Base-by-base conservation (phyloP, 2,797 vertebrate species). In the Acrossocheilus wenchowensis region DNA sequence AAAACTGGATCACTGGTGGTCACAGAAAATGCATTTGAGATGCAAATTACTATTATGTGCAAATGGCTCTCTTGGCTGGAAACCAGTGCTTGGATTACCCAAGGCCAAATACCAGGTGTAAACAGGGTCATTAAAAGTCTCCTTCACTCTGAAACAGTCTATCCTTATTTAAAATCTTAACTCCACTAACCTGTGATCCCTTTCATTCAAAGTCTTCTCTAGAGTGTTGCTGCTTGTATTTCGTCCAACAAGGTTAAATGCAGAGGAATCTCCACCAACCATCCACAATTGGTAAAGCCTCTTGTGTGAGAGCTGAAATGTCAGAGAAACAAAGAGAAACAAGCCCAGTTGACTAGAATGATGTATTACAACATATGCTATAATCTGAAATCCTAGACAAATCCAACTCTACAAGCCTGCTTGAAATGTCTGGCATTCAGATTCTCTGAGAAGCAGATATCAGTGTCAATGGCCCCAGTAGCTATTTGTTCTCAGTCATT, bases 401-500 rank as follows among this genome's bases (percentile, higher is more conserved):
- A 73, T 48, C n/a, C 45, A 50, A 57, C 41, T 62, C 54, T 78
- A 3, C 77, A 88, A 57, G n/a, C 14, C 15, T 39, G 43, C 80
- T 60, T 45, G 30, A 41, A 26, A 48, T 30, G 23, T 26, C 41
- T 73, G 17, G 17, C 54, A 71, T 83, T 36, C 10, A 50, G n/a
- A 52, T 77, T 85, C 69, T 72, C 68, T 78, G 50, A 86, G 69
- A 83, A 48, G 36, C 78, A 81, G 60, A 87, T 84, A 81, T 87
- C 64, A 82, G 68, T 86, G 88, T 68, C 43, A 78, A 57, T 36
- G 41, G 74, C 34, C 48, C 69, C 60, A 84, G 34, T 66, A 81
- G 30, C n/a, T 66, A 88, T 91, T 43, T 69, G 83, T 89, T 92
- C 79, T 81, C 79, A 81, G 43, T 69, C 81, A 78, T 71, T 84